Evolutionary conservation across 2,113 vertebrate genomes (phyloP).

Genomic region (Chlorodrepanis virens): DNA sequence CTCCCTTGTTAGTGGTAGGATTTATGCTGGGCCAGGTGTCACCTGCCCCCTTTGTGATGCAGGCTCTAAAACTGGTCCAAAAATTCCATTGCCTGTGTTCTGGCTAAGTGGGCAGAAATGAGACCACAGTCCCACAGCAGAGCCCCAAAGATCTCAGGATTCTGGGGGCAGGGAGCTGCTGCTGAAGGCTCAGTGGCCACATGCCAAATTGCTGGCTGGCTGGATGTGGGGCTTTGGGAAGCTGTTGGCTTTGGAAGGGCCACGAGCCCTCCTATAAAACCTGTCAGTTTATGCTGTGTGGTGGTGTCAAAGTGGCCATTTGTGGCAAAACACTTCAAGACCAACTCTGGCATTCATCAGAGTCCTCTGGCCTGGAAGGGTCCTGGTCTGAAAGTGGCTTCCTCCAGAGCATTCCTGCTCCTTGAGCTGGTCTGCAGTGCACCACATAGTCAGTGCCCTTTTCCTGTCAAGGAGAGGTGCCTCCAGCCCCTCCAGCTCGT

Average conservation of each 20-base stretch:
- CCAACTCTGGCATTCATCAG: background rate
- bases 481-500: background rate
- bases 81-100: background rate
- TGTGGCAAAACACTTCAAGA: background rate
- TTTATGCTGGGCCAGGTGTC: background rate
- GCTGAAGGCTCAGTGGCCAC: background rate
- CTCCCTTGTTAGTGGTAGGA: background rate
- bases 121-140: no score
- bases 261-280: background rate
- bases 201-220: background rate
- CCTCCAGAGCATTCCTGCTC: background rate
- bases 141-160: background rate
- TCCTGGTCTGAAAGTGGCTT: background rate
- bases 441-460: background rate
- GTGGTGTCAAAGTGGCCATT: background rate
- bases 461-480: background rate
- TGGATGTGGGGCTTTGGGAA: background rate
- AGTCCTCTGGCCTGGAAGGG: background rate
- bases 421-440: background rate
- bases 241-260: background rate
- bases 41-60: background rate
- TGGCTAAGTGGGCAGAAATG: background rate
- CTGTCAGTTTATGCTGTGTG: accelerated
- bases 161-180: background rate
- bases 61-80: background rate